These are phyloP conservation scores for Rhodophaea formosa DNA, from an alignment of 2,888 invertebrate genomes.

Conservation along the genomic window DNA sequence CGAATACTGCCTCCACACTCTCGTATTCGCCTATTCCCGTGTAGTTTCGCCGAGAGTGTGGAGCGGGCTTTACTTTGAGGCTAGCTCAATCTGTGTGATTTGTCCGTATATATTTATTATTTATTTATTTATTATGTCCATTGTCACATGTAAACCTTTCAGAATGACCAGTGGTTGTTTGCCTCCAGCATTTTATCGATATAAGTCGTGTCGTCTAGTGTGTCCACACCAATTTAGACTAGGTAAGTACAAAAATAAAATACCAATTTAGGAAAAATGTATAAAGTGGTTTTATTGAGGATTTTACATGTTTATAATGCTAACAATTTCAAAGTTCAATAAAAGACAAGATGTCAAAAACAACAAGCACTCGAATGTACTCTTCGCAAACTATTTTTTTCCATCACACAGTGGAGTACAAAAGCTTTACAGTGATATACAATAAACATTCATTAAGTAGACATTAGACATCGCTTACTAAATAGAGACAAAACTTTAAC, in stretches of 20 bases:
- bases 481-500: not conserved
- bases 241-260: slow-evolving; percentile 42
- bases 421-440: slow-evolving; percentile 4
- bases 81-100: too few species aligned
- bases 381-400: not conserved
- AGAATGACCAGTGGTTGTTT: too few species aligned
- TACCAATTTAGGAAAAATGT: slow-evolving; percentile 63
- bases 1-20: too few species aligned
- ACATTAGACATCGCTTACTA: slow-evolving; percentile 2
- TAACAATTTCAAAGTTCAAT: slow-evolving; percentile 26
- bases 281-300: slow-evolving; percentile 76
- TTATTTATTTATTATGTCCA: too few species aligned
- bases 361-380: slow-evolving; percentile 15
- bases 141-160: too few species aligned
- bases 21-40: too few species aligned
- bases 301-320: slow-evolving; percentile 42
- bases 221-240: too few species aligned
- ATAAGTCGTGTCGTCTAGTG: too few species aligned
- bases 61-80: too few species aligned
- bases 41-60: too few species aligned
- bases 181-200: too few species aligned
- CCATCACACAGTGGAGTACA: slow-evolving; percentile 1
- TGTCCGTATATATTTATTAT: too few species aligned
- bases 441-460: not conserved
- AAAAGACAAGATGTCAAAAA: slow-evolving; percentile 27